Evolutionary conservation across 2,888 invertebrate genomes (phyloP).

Genomic region (Geotrupes spiniger): DNA sequence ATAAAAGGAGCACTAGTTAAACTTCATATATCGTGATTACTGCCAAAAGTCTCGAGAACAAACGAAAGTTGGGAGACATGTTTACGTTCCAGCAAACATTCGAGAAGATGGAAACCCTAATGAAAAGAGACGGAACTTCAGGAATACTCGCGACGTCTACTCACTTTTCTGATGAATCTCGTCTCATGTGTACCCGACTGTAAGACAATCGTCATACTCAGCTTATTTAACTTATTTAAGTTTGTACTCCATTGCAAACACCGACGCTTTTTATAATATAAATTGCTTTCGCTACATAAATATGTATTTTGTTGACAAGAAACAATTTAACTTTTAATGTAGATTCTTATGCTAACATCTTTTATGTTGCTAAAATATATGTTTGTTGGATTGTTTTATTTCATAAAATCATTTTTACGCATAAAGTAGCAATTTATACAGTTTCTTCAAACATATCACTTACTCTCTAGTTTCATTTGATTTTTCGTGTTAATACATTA

Average conservation of each 20-base stretch:
- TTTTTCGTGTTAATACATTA: too few species aligned
- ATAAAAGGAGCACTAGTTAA: constrained; percentile 26
- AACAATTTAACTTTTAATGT: too few species aligned
- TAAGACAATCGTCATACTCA: constrained; percentile 24
- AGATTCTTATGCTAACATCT: too few species aligned
- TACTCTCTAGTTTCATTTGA: too few species aligned
- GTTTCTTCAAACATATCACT: too few species aligned
- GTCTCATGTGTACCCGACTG: constrained; percentile 24
- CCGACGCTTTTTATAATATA: not conserved
- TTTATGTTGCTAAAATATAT: too few species aligned
- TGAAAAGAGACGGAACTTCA: constrained; percentile 29
- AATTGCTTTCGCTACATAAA: too few species aligned
- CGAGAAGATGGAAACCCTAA: constrained; percentile 32
- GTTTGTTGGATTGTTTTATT: too few species aligned
- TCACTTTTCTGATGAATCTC: constrained; percentile 23
- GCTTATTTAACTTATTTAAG: constrained; percentile 23
- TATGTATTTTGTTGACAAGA: too few species aligned
- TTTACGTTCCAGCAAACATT: constrained; percentile 35
- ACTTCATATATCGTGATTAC: constrained; percentile 35
- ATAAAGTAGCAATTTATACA: too few species aligned
- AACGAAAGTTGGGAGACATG: constrained; percentile 35
- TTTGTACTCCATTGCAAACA: constrained; percentile 4
- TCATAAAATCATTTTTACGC: too few species aligned
- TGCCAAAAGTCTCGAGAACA: constrained; percentile 34
- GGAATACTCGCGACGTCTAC: constrained; percentile 27